Evolutionary conservation across 2,113 vertebrate genomes (phyloP).

Genomic region (Desmodus rotundus): DNA sequence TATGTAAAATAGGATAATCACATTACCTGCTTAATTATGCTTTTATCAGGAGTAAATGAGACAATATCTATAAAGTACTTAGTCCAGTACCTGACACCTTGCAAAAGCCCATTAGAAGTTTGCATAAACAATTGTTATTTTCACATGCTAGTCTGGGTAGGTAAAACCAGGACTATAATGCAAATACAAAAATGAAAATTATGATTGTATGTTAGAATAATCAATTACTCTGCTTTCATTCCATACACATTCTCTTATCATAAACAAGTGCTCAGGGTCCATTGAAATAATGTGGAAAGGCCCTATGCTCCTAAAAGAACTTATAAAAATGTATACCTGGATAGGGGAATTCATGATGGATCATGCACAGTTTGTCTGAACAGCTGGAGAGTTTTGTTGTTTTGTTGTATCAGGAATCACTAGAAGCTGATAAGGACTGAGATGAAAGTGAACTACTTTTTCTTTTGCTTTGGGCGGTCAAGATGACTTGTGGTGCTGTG

Average conservation of each 20-base stretch:
- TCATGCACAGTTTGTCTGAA: not conserved
- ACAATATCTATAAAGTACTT: not conserved
- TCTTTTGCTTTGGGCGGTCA: not conserved
- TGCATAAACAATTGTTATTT: not conserved
- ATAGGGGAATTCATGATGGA: not conserved
- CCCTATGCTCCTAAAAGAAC: not conserved
- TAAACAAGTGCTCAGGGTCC: not conserved
- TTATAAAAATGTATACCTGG: not conserved
- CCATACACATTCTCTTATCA: not conserved
- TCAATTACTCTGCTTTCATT: not conserved
- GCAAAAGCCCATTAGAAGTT: not conserved
- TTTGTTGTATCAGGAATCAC: not conserved
- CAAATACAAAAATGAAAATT: not conserved
- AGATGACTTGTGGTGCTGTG: not conserved
- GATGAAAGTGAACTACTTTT: not conserved
- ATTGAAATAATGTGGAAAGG: not conserved
- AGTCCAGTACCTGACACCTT: not conserved
- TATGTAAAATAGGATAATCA: not conserved
- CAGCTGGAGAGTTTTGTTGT: not conserved
- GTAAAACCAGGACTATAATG: not conserved
- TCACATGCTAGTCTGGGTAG: not conserved
- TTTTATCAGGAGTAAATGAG: not conserved
- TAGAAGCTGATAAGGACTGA: not conserved
- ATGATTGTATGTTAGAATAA: not conserved
- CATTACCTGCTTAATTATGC: not conserved